Evolutionary conservation across 2,888 invertebrate species (phyloP), one percentile per base, ranked within the genome.

Genomic region (Emesis furor): DNA sequence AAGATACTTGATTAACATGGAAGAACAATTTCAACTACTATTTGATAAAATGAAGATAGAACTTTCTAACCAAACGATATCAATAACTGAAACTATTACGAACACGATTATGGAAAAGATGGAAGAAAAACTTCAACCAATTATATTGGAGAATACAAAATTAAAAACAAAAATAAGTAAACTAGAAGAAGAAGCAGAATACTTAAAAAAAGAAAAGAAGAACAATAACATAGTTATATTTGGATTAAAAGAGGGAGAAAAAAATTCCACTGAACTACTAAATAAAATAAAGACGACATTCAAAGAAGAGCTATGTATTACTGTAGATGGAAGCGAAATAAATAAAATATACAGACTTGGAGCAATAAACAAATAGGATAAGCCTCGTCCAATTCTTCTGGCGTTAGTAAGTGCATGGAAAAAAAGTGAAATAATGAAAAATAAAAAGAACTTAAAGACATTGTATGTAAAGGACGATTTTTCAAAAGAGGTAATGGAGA

Each of bases 71-170:
- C n/a, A 55, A 12, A 55, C 51, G 5, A 14, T n/a, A 55, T 14
- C n/a, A 10, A 55, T 55, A 75, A 82, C 67, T 10, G 67, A 62
- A 32, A 46, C 75, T 5, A 75, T 78, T 51, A 82, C 82, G 14
- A 79, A 76, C 24, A 84, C 17, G 59, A 62, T 84, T n/a, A 59
- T 84, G 73, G 77, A 84, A 51, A 78, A 59, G 65, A 77, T 81
- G 35, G 82, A 85, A 17, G 82, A 85, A 82, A 85, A 85, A 62
- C 42, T 85, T 39, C 42, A 76, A 39, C 80, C 81, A 8, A 10
- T 85, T 39, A n/a, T 81, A 68, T 74, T 76, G 72, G 85, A 82
- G 62, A 85, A 81, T 76, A 79, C 59, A 82, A 82, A 75, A 17
- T 62, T 84, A 37, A 84, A 84, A 72, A 68, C 17, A 8, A 73